phyloP scores from a whole-genome alignment of 2,797 vertebrate species.

The Halcyon smyrnensis region DNA sequence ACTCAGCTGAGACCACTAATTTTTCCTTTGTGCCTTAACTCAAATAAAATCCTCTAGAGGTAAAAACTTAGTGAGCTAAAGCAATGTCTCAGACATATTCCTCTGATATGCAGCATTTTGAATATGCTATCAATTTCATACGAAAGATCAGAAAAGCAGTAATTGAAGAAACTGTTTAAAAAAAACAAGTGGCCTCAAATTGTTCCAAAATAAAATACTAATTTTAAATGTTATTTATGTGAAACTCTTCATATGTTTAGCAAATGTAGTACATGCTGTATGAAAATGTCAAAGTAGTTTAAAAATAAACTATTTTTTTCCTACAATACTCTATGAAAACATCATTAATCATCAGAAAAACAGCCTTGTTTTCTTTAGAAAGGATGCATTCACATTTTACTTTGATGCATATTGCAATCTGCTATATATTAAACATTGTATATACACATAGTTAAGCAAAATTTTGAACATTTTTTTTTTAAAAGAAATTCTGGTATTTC shows the following conservation, averaged over 20 bases:
- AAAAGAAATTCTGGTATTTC: background rate
- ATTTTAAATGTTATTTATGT: slow-evolving; percentile 57
- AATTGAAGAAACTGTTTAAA: slow-evolving; percentile 14
- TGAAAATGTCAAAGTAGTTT: slow-evolving; percentile 53
- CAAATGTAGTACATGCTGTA: slow-evolving; percentile 46
- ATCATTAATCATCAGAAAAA: slow-evolving; percentile 53
- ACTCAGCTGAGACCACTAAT: background rate
- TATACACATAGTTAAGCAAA: background rate
- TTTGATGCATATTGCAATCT: slow-evolving; percentile 46
- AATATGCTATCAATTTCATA: slow-evolving; percentile 28
- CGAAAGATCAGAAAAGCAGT: slow-evolving; percentile 29
- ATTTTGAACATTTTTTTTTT: accelerated
- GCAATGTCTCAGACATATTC: background rate
- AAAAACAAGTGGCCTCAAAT: slow-evolving; percentile 22
- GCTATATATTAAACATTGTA: slow-evolving; percentile 7
- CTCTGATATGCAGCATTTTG: background rate
- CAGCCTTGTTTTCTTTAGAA: slow-evolving; percentile 19
- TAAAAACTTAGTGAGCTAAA: background rate
- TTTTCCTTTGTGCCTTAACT: background rate
- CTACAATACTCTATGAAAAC: background rate
- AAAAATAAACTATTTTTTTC: slow-evolving; percentile 53
- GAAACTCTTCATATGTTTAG: slow-evolving; percentile 55
- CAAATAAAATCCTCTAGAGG: background rate
- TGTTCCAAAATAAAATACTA: slow-evolving; percentile 49
- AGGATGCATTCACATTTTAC: background rate